Percentiles rank a stretch among this genome's conserved stretches.
These are phyloP conservation scores for Cotesia chilonis DNA, from an alignment of 1,140 invertebrate genomes.

Conservation along the genomic window DNA sequence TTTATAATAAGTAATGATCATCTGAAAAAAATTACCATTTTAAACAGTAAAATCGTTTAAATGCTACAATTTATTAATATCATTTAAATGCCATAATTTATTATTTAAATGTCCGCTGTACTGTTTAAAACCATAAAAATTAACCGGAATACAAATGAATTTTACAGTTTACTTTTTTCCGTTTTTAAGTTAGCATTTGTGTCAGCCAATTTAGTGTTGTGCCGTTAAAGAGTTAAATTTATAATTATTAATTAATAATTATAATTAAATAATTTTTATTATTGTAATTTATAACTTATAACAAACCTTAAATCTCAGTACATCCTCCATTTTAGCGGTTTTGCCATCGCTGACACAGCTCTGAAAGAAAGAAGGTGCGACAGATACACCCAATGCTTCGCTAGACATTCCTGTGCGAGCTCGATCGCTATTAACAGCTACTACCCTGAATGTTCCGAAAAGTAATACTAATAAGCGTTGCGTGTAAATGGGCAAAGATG, in stretches of 20 bases:
- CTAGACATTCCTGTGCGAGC: constrained; percentile 94
- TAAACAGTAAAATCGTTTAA: too few species aligned
- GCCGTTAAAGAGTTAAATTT: neutral
- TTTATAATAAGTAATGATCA: too few species aligned
- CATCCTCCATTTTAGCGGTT: constrained; percentile 94
- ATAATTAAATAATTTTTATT: neutral
- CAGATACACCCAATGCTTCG: constrained; percentile 93
- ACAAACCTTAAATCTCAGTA: constrained; percentile 88
- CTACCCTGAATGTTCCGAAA: constrained; percentile 96
- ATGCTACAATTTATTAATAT: too few species aligned
- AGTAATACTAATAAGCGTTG: constrained; percentile 93
- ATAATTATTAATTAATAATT: neutral
- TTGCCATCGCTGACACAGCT: constrained; percentile 93
- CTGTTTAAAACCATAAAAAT: too few species aligned
- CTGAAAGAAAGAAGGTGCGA: constrained; percentile 98
- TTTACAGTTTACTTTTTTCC: too few species aligned
- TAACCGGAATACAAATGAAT: too few species aligned
- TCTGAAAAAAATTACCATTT: too few species aligned
- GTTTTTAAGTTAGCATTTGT: neutral
- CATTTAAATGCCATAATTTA: too few species aligned
- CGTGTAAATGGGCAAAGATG: constrained; percentile 86
- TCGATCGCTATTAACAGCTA: constrained; percentile 91
- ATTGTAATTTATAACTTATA: neutral
- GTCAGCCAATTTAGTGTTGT: neutral
- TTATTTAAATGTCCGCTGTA: too few species aligned